Base-by-base conservation (phyloP, 64 coral and sea anemone genomes). In the Anthopleura sola region DNA sequence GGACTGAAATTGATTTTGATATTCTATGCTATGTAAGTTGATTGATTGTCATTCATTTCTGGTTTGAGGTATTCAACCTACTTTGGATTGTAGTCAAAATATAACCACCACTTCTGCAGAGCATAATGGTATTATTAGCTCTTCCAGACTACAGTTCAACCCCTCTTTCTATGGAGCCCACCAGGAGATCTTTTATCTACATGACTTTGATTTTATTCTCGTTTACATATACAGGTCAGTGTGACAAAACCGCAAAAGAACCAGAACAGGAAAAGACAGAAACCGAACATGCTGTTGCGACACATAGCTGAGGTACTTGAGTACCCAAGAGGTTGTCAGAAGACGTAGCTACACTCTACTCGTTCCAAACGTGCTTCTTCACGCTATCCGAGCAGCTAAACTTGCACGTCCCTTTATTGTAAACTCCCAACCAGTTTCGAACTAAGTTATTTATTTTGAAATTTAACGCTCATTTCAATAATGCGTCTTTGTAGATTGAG, bases 221-320 rank as follows among this genome's bases (percentile, higher is more conserved):
- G 8, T 62, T 62, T n/a, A 26, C 6, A 62, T 62, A 26, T 26
- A 34, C 66, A 71, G 66, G 66, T 34, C 66, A 71, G 29, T 71
- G 66, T 16, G 31, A 71, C 15, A 71, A 34, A 71, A 32, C n/a
- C 12, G 14, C 66, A 32, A 32, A 32, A 3, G 31, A 71, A 71
- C 26, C 66, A 34, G 29, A 33, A 71, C 66, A 71, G 66, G 66
- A 71, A 71, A 71, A 71, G 29, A 71, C n/a, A 34, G 66, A 71
- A 71, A 34, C 26, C 3, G 66, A 71, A 15, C 66, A 71, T 71
- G 66, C 66, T 14, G 66, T 32, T n/a, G 66, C 66, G 66, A 71
- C 66, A 34, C 28, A 71, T 1, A 71, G 13, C 66, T 34, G 31
- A 71, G 31, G n/a, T 28, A 71, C 66, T 71, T 71, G 66, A 71